A percentile compares a stretch with the other conserved stretches of the same genome.
Evolutionary conservation across 2,113 vertebrate species (phyloP).

Genomic region (Hemibagrus wyckioides): DNA sequence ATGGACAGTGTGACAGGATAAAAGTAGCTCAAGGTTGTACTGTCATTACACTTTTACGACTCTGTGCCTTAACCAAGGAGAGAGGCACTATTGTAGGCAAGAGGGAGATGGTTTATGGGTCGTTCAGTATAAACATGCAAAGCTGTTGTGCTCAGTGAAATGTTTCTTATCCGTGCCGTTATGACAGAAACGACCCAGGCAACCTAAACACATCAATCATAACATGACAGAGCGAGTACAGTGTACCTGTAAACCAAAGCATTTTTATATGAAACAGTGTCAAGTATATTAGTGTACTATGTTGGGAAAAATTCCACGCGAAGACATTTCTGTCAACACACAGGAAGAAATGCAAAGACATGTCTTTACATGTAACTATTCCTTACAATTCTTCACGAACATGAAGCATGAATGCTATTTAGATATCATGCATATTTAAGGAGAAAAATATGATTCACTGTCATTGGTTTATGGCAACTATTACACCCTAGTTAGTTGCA

Average conservation of each 20-base stretch:
- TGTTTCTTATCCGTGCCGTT: slow-evolving; percentile 57
- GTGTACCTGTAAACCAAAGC: slow-evolving; percentile 36
- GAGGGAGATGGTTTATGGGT: slow-evolving; percentile 55
- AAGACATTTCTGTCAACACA: not conserved
- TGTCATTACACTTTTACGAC: slow-evolving; percentile 79
- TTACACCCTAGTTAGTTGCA: slow-evolving; percentile 80
- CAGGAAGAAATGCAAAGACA: not conserved
- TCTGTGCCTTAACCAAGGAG: slow-evolving; percentile 58
- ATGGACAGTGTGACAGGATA: slow-evolving; percentile 77
- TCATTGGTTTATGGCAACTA: slow-evolving; percentile 77
- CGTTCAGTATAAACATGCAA: slow-evolving; percentile 32
- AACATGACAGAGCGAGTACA: slow-evolving; percentile 40
- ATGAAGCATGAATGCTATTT: slow-evolving; percentile 23
- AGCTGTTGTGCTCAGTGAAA: slow-evolving; percentile 42
- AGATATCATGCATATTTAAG: slow-evolving; percentile 44
- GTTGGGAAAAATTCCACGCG: not conserved
- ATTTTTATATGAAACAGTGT: slow-evolving; percentile 25
- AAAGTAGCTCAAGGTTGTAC: slow-evolving; percentile 79
- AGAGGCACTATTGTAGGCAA: slow-evolving; percentile 45
- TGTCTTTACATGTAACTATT: not conserved
- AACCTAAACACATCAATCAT: slow-evolving; percentile 58
- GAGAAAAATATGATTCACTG: slow-evolving; percentile 70
- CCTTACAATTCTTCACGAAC: slow-evolving; percentile 6
- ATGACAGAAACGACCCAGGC: slow-evolving; percentile 42
- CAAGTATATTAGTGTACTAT: not conserved